Conservation (phyloP, 2,797 vertebrate species). For the Parauchenoglanis ngamensis region DNA sequence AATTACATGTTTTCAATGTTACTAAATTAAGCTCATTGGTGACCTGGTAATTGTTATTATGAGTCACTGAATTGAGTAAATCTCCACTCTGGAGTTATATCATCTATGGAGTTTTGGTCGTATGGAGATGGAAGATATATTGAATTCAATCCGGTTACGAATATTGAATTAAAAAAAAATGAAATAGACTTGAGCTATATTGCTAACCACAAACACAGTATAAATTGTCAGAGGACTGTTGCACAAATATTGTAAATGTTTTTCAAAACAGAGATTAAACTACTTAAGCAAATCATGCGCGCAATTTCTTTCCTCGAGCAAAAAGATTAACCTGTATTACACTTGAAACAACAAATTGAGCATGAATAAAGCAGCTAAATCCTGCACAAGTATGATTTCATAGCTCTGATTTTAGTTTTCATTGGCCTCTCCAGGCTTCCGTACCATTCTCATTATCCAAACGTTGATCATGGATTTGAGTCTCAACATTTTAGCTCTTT, state of each 20-base stretch:
- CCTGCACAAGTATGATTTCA: not conserved
- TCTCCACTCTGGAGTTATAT: not conserved
- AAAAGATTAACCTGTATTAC: not conserved
- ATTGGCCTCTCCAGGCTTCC: not conserved
- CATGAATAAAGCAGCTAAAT: not conserved
- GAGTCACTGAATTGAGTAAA: not conserved
- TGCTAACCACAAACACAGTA: not conserved
- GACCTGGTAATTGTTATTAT: not conserved
- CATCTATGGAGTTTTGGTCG: not conserved
- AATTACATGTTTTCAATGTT: not conserved
- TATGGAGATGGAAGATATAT: not conserved
- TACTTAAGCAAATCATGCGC: not conserved
- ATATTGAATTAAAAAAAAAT: not conserved
- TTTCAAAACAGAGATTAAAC: not conserved
- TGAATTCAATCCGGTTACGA: not conserved
- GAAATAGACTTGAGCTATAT: not conserved
- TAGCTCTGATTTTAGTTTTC: not conserved
- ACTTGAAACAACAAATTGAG: not conserved
- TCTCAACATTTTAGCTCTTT: not conserved
- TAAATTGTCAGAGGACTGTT: not conserved
- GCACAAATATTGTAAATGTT: not conserved
- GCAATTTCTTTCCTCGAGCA: not conserved
- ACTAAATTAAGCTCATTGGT: not conserved
- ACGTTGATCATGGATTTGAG: not conserved
- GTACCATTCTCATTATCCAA: not conserved